These are phyloP conservation scores for Lasioglossum marginatum DNA, from an alignment of 2,888 invertebrate species.

Conservation along the genomic window DNA sequence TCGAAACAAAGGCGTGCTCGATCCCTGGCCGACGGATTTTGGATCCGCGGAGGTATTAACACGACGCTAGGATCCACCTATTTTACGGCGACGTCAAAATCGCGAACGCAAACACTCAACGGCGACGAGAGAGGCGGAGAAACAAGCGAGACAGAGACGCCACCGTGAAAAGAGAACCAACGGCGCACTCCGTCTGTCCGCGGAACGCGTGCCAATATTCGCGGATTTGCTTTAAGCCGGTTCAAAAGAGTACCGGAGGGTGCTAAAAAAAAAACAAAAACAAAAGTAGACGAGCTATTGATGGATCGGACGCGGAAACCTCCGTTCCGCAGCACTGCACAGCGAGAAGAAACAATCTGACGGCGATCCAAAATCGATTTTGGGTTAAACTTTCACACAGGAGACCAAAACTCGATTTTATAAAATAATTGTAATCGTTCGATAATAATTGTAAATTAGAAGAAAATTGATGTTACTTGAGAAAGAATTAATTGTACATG, in stretches of 20 bases:
- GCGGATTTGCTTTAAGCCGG: conserved; percentile 63
- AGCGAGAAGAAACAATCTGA: not conserved
- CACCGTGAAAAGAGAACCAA: conserved; percentile 22
- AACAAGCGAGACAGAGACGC: conserved; percentile 23
- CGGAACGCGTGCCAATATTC: conserved; percentile 59
- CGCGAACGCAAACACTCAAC: conserved; percentile 41
- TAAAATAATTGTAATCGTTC: too few species aligned
- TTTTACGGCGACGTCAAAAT: conserved; percentile 53
- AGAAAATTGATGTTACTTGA: not conserved
- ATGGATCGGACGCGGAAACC: conserved; percentile 6
- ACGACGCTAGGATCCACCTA: conserved; percentile 28
- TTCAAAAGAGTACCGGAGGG: conserved; percentile 44
- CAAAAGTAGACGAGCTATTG: conserved; percentile 20
- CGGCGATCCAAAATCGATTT: not conserved
- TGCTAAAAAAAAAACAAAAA: conserved; percentile 27
- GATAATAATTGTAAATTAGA: not conserved
- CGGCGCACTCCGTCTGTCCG: conserved; percentile 17
- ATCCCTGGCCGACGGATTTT: conserved; percentile 48
- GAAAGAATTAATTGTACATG: not conserved
- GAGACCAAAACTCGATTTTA: not conserved
- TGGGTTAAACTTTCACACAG: not conserved
- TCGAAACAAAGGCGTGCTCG: conserved; percentile 63
- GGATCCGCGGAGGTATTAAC: conserved; percentile 50
- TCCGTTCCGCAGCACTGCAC: not conserved
- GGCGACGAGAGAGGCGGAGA: not conserved